Conservation (phyloP, 2,888 invertebrate genomes). For the Lysandra bellargus region DNA sequence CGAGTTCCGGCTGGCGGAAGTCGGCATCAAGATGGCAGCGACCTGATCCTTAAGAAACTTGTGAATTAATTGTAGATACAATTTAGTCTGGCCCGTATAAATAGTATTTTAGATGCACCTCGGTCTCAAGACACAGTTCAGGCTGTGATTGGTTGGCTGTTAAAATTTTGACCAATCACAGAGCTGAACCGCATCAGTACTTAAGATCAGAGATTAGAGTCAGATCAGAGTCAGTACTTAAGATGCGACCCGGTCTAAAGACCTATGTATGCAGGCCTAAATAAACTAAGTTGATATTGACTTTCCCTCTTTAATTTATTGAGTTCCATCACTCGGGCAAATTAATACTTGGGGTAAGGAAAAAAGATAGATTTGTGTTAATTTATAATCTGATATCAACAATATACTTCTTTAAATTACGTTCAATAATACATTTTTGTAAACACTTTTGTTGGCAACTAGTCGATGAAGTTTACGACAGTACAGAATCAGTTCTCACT, state of each 20-base stretch:
- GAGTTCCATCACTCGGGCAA: background rate
- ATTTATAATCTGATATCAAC: slow-evolving; percentile 56
- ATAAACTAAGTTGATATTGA: background rate
- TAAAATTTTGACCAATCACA: no score
- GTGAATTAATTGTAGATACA: background rate
- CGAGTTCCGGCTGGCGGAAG: slow-evolving; percentile 71
- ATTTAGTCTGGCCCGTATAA: background rate
- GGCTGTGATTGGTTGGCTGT: no score
- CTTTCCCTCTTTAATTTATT: background rate
- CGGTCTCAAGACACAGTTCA: no score
- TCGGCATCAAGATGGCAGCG: slow-evolving; percentile 61
- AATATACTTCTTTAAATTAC: slow-evolving; percentile 5
- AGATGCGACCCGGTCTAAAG: no score
- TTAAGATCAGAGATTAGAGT: no score
- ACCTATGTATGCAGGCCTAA: background rate
- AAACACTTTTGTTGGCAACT: background rate
- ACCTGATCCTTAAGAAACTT: slow-evolving; percentile 47
- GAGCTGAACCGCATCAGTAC: no score
- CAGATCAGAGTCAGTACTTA: no score
- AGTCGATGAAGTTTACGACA: background rate
- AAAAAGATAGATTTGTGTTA: slow-evolving; percentile 82
- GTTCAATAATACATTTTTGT: background rate
- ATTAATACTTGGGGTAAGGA: slow-evolving; percentile 44
- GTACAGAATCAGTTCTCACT: background rate
- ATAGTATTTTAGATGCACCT: no score